Evolutionary conservation across 2,797 vertebrate species (phyloP).

Genomic region (Myotis findleyi): DNA sequence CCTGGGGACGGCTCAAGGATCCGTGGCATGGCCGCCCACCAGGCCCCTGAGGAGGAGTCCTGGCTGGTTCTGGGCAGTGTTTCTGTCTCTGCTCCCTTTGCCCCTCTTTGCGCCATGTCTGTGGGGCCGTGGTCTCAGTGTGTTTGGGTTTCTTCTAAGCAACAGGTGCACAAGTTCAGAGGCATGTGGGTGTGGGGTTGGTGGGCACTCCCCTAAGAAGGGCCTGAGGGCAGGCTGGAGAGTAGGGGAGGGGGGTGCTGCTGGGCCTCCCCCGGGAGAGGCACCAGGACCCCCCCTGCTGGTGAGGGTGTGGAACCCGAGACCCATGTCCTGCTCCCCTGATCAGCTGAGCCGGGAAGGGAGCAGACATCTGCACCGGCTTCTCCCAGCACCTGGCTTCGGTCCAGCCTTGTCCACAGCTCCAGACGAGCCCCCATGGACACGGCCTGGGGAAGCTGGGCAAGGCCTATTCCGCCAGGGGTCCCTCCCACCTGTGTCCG

Average conservation of each 20-base stretch:
- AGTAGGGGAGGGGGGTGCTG: neutral
- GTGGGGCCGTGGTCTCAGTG: neutral
- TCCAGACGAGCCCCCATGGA: neutral
- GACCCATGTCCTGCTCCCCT: neutral
- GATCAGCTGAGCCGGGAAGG: neutral
- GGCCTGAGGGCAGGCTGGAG: neutral
- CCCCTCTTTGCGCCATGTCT: neutral
- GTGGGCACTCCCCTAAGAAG: neutral
- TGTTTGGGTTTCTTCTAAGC: neutral
- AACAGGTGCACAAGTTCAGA: neutral
- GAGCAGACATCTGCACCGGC: neutral
- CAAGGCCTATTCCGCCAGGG: neutral
- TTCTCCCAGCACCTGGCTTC: neutral
- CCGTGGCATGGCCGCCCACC: neutral
- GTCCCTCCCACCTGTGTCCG: neutral
- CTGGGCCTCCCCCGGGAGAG: neutral
- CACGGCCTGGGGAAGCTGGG: neutral
- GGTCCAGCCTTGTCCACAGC: neutral
- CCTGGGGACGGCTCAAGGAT: slow-evolving; percentile 68
- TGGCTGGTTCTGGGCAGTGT: neutral
- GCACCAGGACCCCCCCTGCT: neutral
- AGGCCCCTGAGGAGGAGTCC: neutral
- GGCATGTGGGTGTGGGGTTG: neutral
- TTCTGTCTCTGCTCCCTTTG: neutral
- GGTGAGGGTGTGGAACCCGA: neutral